Percentiles rank a stretch among this genome's conserved stretches.
These are phyloP conservation scores for Malacosoma neustria DNA, from an alignment of 2,888 invertebrate genomes.

Conservation along the genomic window DNA sequence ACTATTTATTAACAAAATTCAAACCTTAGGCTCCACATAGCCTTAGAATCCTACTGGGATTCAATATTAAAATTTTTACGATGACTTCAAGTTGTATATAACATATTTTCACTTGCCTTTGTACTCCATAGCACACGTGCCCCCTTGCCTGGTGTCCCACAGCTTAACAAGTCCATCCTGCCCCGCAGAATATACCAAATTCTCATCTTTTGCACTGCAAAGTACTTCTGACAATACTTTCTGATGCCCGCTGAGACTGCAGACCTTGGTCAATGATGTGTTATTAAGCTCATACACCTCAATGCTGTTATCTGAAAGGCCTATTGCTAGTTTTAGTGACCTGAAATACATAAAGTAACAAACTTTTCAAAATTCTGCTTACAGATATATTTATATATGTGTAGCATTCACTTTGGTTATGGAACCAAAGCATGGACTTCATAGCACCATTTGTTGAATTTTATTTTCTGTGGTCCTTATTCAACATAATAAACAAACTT, in stretches of 20 bases:
- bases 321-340: conserved; percentile 45
- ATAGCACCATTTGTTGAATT: too few relatives aligned
- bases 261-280: conserved; percentile 36
- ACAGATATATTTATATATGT: too few relatives aligned
- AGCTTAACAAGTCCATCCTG: conserved; percentile 73
- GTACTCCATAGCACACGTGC: conserved; percentile 44
- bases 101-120: conserved; percentile 46
- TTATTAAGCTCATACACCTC: conserved; percentile 51
- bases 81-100: too few relatives aligned
- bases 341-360: conserved; percentile 22
- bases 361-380: too few relatives aligned
- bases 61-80: too few relatives aligned
- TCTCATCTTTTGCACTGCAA: conserved; percentile 72
- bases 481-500: too few relatives aligned
- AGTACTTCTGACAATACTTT: conserved; percentile 71
- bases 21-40: too few relatives aligned
- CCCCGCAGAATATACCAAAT: conserved; percentile 75
- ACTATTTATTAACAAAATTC: too few relatives aligned
- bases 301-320: conserved; percentile 45
- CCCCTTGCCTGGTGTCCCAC: conserved; percentile 77
- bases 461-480: too few relatives aligned
- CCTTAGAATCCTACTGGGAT: too few relatives aligned
- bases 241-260: conserved; percentile 56
- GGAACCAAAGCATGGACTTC: too few relatives aligned
- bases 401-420: too few relatives aligned